Evolutionary conservation across 2,888 invertebrate genomes (phyloP), one percentile per base, ranked within the genome.

Genomic region (Pomacea canaliculata): DNA sequence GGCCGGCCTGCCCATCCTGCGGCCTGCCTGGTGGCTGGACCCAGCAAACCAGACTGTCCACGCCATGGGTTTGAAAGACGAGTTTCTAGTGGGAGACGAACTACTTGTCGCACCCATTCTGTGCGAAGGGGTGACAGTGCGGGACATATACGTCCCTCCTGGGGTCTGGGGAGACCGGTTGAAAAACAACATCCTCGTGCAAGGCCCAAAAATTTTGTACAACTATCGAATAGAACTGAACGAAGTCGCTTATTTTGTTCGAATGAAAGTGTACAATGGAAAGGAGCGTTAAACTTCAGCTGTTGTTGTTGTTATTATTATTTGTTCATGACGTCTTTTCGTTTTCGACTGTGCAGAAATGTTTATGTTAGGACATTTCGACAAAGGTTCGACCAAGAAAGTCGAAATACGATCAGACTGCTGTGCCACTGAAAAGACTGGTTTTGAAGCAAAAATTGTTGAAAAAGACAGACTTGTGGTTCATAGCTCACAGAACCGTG

Each of bases 141-240:
- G 88, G 63, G 77, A 85, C 60, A 83, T 89, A 19, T 88, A 86
- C 75, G 78, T 89, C 13, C 88, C 88, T 10, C 73, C 72, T 23
- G 89, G 88, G 7, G 79, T 96, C 0, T 98, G 98, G 98, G 95
- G 94, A 87, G 97, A 97, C 87, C 80, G 78, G 27, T 62, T 76
- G 18, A 81, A 83, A 37, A 77, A 79, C 7, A 77, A 79, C 7
- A 80, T 76, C 7, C 77, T 82, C 10, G 78, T 83, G 12, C 68
- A 79, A 7, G 85, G 85, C n/a, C 84, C 84, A 18, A 81, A 75
- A 51, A 77, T 78, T 79, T 59, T 85, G 12, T 68, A 56, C 16
- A 69, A 76, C 12, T 83, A 84, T 66, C 77, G 76, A 49, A 82
- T 80, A 5, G 48, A 56, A 16, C 76, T 81, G 62, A 77, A 76